Base-by-base conservation (phyloP, 64 coral and sea anemone genomes). In the Pocillopora damicornis region DNA sequence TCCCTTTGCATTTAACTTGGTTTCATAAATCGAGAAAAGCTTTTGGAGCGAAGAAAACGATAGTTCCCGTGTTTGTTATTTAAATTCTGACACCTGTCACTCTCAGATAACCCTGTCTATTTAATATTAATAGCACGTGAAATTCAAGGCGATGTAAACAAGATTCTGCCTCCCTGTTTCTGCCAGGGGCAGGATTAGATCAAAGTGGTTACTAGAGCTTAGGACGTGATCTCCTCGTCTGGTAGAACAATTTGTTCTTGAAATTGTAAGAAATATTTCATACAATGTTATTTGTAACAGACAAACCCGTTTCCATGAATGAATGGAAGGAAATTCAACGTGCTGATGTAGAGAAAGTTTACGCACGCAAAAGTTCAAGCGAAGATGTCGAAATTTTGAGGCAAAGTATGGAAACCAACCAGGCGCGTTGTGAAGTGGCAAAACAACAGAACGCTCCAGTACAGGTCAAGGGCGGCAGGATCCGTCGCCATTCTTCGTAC, bases 81-180 rank as follows among this genome's bases (percentile, higher is more conserved):
- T 23, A 85, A 79, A 85, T 81, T 59, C 62, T 81, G 51, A 71
- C 61, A 72, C 63, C 63, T 22, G 37, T 17, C 79, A 36, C 26
- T 81, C 22, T 4, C 20, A 26, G 34, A 63, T 85, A 18, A 20
- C 35, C 81, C 65, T 26, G 80, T 37, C 81, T 85, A 85, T 85
- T 91, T 78, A 92, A 92, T 92, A 92, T 92, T 92, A 37, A 92
- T 92, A 92, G 84, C 90, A 92, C 83, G 90, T 92, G 90, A 92
- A 51, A 76, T 76, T 65, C 81, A 80, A 65, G 77, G 10, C 81
- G 83, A 92, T 79, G 90, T 92, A 92, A 92, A 92, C 90, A 92
- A 71, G 60, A 59, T 76, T 80, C 14, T 16, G 72, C 72, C 37
- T 85, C 71, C 37, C 71, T 73, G 81, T 57, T 72, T 72, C 11